Evolutionary conservation across 2,888 invertebrate genomes (phyloP), one percentile per base, ranked within the genome.

Genomic region (Drymonia ruficornis): DNA sequence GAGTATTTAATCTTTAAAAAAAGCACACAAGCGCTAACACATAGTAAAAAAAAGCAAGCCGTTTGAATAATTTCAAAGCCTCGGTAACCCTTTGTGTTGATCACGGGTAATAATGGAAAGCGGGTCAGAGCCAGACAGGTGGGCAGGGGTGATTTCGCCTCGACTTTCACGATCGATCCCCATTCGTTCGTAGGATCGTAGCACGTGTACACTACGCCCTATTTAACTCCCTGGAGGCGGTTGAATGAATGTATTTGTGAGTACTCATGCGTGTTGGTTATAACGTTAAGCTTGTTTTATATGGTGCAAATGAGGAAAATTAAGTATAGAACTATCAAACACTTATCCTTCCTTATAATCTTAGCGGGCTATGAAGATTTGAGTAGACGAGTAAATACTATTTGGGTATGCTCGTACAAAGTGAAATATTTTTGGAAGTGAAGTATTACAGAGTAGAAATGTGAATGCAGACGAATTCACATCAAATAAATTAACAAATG

Each of bases 111-210:
- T 60, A 66, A 62, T 66, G 62, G 57, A 65, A 72, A 72, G 61
- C 73, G 62, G 73, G 73, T 70, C 71, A 72, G 61, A 59, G 60
- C 57, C 61, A 67, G 65, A 63, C 67, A 73, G 64, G 71, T 70
- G 65, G 71, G 60, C 54, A 65, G 70, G 67, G 69, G 63, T 34
- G 63, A 61, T 69, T 63, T 63, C 63, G 61, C 55, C 56, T 18
- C 44, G 49, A 44, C 49, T 56, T 60, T 60, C 63, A 60, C 65
- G 57, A 65, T 65, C 67, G 64, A 63, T 60, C 49, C 58, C 49
- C 52, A 55, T 61, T 43, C 53, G 55, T 59, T 44, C 55, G 55
- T 50, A 55, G 55, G 53, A 59, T 50, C 45, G 52, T 57, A 57
- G 63, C 66, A 66, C 67, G 69, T 71, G 71, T 65, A 63, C 56